Percentiles rank a stretch among this genome's conserved stretches.
phyloP scores from a whole-genome alignment of 2,113 vertebrate genomes.

The Nannobrachium achirus region DNA sequence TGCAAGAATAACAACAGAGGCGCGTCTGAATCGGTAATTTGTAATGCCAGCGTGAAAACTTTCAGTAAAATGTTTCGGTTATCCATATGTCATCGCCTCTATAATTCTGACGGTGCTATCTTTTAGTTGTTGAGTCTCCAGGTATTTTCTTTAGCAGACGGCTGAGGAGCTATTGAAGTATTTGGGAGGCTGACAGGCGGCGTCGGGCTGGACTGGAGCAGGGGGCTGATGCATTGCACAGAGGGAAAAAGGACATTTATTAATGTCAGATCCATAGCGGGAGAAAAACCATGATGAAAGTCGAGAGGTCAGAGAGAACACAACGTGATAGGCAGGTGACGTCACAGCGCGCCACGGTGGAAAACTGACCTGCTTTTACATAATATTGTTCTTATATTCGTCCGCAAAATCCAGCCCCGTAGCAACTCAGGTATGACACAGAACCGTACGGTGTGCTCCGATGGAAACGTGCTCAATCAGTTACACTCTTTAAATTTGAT shows the following conservation, averaged over 20 bases:
- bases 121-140: slow-evolving; percentile 34
- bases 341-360: slow-evolving; percentile 8
- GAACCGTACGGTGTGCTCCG: slow-evolving; percentile 27
- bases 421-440: neutral
- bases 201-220: slow-evolving; percentile 47
- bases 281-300: neutral
- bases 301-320: slow-evolving; percentile 16
- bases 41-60: slow-evolving; percentile 45
- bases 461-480: slow-evolving; percentile 55
- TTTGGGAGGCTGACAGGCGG: slow-evolving; percentile 59
- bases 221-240: slow-evolving; percentile 41
- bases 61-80: slow-evolving; percentile 42
- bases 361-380: slow-evolving; percentile 43
- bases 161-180: slow-evolving; percentile 55
- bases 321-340: slow-evolving; percentile 18
- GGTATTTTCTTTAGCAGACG: slow-evolving; percentile 53
- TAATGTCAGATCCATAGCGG: slow-evolving; percentile 46
- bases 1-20: slow-evolving; percentile 48
- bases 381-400: slow-evolving; percentile 42
- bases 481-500: slow-evolving; percentile 56
- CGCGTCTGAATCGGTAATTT: slow-evolving; percentile 34
- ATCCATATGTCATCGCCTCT: slow-evolving; percentile 46
- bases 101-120: slow-evolving; percentile 38
- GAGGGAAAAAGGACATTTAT: slow-evolving; percentile 55
- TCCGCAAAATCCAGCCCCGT: slow-evolving; percentile 40